Evolutionary conservation across 2,888 invertebrate genomes (phyloP), one percentile per base, ranked within the genome.

Genomic region (Ommatoiulus sabulosus): DNA sequence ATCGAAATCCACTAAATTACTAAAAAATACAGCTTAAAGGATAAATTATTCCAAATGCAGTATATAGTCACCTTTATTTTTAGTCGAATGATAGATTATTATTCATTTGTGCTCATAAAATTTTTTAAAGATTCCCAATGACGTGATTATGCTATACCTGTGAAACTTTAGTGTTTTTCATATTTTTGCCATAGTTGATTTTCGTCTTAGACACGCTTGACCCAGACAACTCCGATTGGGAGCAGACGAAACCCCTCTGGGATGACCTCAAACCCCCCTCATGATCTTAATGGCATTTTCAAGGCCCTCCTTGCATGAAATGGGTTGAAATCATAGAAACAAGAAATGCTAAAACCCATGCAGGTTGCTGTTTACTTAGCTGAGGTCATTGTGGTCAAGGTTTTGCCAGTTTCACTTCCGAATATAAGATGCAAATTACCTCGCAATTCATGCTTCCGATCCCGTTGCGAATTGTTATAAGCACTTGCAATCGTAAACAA

Each of bases 191-290:
- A 4, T 12, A 80, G 35, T 80, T 35, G 24, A 4, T 80, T 80
- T 80, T 80, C 35, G 80, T 35, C 80, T 80, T 80, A 15, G 80
- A 80, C 80, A 80, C 35, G 80, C 12, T 80, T 80, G 80, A 80
- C 80, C 80, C 80, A 80, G 80, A 80, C 80, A 80, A 15, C 35
- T 80, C 35, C 3, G 2, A 80, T 72, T 72, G 72, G 24, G 72
- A 72, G 24, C 72, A 72, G 72, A 72, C 72, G 72, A 80, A 80
- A 35, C 80, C 80, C 80, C 80, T 72, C 72, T 72, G 72, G 10
- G n/a, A 72, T 24, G 72, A 10, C 72, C 72, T 80, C 10, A 35
- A 35, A 5, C 12, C 35, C 80, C 80, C 80, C 35, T 80, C 35
- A 80, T 35, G 52, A 52, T 52, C 52, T 52, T 52, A 52, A 52